Evolutionary conservation across 2,888 invertebrate genomes (phyloP).

Genomic region (Mystacides longicornis): DNA sequence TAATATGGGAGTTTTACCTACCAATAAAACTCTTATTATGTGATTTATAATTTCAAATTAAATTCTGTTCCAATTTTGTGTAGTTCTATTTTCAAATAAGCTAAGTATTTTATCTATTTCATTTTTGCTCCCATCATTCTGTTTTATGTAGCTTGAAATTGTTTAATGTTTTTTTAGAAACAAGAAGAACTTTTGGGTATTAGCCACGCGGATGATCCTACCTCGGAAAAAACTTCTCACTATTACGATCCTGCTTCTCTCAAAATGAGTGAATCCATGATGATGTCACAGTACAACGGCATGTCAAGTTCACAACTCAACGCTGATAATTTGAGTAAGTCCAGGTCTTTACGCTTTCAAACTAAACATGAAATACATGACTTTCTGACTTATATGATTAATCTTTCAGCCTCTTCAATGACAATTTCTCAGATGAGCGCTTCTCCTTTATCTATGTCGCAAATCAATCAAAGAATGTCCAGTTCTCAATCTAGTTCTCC

Average conservation of each 20-base stretch:
- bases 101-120: not conserved
- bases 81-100: not conserved
- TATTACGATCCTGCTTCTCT: constrained; percentile 9
- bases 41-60: too few relatives aligned
- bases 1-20: too few relatives aligned
- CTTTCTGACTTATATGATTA: not conserved
- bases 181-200: constrained; percentile 21
- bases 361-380: not conserved
- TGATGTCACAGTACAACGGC: constrained; percentile 27
- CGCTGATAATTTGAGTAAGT: constrained; percentile 27
- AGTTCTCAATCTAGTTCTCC: constrained; percentile 32
- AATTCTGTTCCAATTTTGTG: not conserved
- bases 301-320: constrained; percentile 29
- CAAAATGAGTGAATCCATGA: constrained; percentile 20
- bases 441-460: constrained; percentile 25
- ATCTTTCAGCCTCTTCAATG: constrained; percentile 1
- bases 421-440: constrained; percentile 4
- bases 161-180: constrained; percentile 16
- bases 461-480: constrained; percentile 38
- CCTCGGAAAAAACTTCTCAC: constrained; percentile 2
- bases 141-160: not conserved
- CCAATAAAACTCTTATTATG: too few relatives aligned
- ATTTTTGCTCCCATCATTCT: not conserved
- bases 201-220: constrained; percentile 18
- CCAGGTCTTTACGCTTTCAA: too few relatives aligned